These are phyloP conservation scores for Chrysotoxum bicinctum DNA, from an alignment of 2,888 invertebrate species.

Conservation along the genomic window DNA sequence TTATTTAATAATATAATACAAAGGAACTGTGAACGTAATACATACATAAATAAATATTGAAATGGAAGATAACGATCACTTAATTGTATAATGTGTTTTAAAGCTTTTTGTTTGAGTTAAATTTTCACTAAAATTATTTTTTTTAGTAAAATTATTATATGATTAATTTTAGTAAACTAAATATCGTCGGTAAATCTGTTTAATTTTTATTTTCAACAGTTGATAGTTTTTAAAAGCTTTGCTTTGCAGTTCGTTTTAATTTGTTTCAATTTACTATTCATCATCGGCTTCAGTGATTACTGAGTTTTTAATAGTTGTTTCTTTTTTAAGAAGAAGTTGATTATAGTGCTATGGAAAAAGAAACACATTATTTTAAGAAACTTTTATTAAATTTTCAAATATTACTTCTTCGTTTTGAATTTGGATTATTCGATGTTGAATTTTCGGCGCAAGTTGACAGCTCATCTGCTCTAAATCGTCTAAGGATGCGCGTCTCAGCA, in stretches of 20 bases:
- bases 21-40: constrained; percentile 33
- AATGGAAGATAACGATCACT: constrained; percentile 16
- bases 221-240: constrained; percentile 17
- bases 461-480: constrained; percentile 92
- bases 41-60: neutral
- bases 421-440: constrained; percentile 91
- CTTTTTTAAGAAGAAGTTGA: constrained; percentile 79
- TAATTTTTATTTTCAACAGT: neutral
- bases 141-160: constrained; percentile 32
- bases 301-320: constrained; percentile 85
- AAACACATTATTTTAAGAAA: neutral
- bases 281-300: constrained; percentile 89
- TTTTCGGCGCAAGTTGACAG: constrained; percentile 90
- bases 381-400: neutral
- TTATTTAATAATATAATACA: constrained; percentile 1
- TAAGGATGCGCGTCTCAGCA: constrained; percentile 88
- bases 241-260: constrained; percentile 11
- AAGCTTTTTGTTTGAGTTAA: constrained; percentile 61
- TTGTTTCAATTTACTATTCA: constrained; percentile 76
- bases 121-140: constrained; percentile 37
- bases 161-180: constrained; percentile 45
- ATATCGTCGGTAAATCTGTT: neutral
- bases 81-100: constrained; percentile 33
- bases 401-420: constrained; percentile 88
- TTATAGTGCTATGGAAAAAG: constrained; percentile 77